Percentiles rank a stretch among this genome's conserved stretches.
Evolutionary conservation across 2,888 invertebrate genomes (phyloP).

Genomic region (Lasioglossum leucozonium): DNA sequence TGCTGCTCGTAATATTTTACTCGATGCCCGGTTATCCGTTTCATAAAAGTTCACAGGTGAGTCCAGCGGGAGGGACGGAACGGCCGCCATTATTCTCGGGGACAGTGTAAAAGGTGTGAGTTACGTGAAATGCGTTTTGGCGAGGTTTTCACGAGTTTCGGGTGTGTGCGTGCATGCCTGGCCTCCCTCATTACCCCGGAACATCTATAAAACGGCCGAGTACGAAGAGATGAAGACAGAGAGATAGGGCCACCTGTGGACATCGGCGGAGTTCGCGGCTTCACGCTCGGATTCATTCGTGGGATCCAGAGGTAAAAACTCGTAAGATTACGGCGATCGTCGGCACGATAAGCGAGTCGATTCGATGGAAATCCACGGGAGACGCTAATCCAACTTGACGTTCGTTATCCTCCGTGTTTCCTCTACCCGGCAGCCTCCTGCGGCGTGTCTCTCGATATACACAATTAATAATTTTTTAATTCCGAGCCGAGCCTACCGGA

Average conservation of each 20-base stretch:
- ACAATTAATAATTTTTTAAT: slow-evolving; percentile 72
- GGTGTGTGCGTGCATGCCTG: slow-evolving; percentile 55
- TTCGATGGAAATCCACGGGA: slow-evolving; percentile 64
- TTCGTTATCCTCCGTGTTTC: slow-evolving; percentile 59
- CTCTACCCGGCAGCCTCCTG: slow-evolving; percentile 32
- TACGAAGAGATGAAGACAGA: slow-evolving; percentile 13
- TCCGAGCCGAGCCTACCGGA: slow-evolving; percentile 53
- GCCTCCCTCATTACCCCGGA: slow-evolving; percentile 60
- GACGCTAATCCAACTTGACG: slow-evolving; percentile 65
- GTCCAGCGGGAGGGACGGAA: slow-evolving; percentile 16
- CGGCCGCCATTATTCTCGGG: not conserved
- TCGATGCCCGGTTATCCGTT: not conserved
- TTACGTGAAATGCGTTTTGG: not conserved
- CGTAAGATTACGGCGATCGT: slow-evolving; percentile 66
- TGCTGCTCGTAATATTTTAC: not conserved
- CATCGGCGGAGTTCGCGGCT: slow-evolving; percentile 63
- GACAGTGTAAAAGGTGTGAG: not conserved
- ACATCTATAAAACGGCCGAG: slow-evolving; percentile 44
- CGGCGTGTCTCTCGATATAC: slow-evolving; percentile 47
- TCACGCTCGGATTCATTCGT: slow-evolving; percentile 60
- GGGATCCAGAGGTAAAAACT: slow-evolving; percentile 53
- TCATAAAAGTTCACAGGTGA: slow-evolving; percentile 41
- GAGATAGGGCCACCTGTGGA: slow-evolving; percentile 63
- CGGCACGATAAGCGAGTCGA: slow-evolving; percentile 61
- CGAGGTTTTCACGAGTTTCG: slow-evolving; percentile 12